Evolutionary conservation across 2,888 invertebrate species (phyloP), one percentile per base, ranked within the genome.

Genomic region (Tiphia femorata): DNA sequence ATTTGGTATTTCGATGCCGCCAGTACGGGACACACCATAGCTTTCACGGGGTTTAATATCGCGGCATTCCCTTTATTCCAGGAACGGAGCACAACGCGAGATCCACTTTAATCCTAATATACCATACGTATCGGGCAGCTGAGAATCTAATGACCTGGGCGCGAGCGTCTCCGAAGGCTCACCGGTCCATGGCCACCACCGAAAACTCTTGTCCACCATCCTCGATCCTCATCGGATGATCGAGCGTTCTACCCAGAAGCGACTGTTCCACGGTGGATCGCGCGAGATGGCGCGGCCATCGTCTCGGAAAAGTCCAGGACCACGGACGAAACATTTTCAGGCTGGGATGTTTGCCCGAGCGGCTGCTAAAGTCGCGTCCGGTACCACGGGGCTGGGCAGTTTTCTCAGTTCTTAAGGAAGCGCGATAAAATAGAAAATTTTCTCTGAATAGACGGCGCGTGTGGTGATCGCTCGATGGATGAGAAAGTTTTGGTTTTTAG

Each of bases 101-200:
- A 75, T 79, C 77, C 76, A 67, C 79, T 79, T 79, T 78, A 78
- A 79, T 77, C 77, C 76, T 72, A 73, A 76, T 77, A 77, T 76
- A 74, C 68, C 72, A 72, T 75, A 75, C 69, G 72, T 71, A 55
- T 25, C 40, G 60, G 27, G 27, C 49, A 29, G 54, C 55, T 29
- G 70, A 41, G 42, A 30, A 76, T 71, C 30, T 65, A 69, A 58
- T 75, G 73, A 54, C 73, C 56, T 48, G 25, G 38, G 49, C 47
- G 48, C 49, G 42, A 33, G 46, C 30, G 37, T 25, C 35, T 29
- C 43, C 12, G n/a, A 35, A n/a, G 35, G 21, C n/a, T 21, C 30
- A 25, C 10, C 30, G 33, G 1, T 19, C 19, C 23, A 33, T 4
- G 8, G 25, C 14, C 41, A 7, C 20, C 23, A 25, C n/a, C 12